phyloP scores from a whole-genome alignment of 2,888 invertebrate genomes.

The Cloeon dipterum region DNA sequence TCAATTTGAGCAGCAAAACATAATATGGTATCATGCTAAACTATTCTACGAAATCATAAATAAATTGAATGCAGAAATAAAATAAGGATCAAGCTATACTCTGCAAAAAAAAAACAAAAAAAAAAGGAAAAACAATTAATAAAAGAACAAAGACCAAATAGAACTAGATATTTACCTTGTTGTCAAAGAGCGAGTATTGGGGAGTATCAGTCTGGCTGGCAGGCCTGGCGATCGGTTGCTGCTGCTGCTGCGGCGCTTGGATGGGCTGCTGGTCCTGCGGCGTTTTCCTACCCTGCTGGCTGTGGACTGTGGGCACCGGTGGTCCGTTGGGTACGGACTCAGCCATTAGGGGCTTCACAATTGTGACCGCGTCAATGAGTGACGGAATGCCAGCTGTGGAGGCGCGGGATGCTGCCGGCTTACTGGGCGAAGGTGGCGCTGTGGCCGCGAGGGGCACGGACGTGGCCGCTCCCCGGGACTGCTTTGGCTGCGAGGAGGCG shows the following conservation, averaged over 20 bases:
- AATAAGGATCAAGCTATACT: too few species aligned
- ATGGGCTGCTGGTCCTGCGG: conserved; percentile 3
- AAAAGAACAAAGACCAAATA: too few species aligned
- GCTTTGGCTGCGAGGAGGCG: conserved; percentile 15
- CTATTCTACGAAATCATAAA: too few species aligned
- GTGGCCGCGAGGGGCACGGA: conserved; percentile 1
- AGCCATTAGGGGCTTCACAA: neutral
- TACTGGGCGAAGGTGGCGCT: conserved; percentile 3
- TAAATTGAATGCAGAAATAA: too few species aligned
- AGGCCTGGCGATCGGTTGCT: conserved; percentile 6
- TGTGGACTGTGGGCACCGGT: neutral
- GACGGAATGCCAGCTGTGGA: conserved; percentile 1
- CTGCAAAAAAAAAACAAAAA: neutral
- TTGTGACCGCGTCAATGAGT: neutral
- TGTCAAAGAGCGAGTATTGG: conserved; percentile 72
- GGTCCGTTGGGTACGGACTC: neutral
- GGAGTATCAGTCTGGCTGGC: conserved; percentile 13
- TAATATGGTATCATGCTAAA: too few species aligned
- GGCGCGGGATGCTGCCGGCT: conserved; percentile 5
- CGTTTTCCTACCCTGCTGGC: neutral
- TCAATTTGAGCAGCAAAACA: too few species aligned
- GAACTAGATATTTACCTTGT: conserved; percentile 21
- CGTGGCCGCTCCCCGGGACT: conserved; percentile 3
- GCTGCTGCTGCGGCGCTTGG: conserved; percentile 7
- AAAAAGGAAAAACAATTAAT: too few species aligned